A percentile compares a stretch with the other conserved stretches of the same genome.
phyloP scores from a whole-genome alignment of 2,797 vertebrate species.

The Thamnophis elegans region DNA sequence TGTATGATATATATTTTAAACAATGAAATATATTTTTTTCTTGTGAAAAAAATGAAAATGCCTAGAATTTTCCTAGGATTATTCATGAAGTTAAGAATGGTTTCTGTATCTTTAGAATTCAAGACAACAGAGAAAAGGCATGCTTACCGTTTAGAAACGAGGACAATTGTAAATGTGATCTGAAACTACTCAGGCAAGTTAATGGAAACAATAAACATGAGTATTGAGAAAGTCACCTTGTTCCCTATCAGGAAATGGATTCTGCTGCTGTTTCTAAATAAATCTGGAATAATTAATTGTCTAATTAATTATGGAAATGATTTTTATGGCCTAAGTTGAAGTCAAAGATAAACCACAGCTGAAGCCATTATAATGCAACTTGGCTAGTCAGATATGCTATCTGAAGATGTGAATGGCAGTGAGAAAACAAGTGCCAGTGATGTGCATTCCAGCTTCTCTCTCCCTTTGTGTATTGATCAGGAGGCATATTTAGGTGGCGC shows the following conservation, averaged over 20 bases:
- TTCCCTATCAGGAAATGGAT: background rate
- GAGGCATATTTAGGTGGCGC: background rate
- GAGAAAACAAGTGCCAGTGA: background rate
- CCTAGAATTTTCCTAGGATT: background rate
- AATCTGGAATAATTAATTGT: background rate
- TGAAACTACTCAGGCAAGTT: background rate
- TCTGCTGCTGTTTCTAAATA: background rate
- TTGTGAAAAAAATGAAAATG: background rate
- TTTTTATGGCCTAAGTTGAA: background rate
- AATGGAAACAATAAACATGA: background rate
- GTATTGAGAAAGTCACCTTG: background rate
- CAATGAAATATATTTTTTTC: background rate
- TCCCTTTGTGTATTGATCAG: background rate
- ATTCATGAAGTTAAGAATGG: background rate
- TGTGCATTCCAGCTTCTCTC: background rate
- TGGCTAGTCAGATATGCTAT: background rate
- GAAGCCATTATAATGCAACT: background rate
- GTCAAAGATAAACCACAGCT: background rate
- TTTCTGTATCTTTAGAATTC: background rate
- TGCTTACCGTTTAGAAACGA: background rate
- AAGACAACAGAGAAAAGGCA: background rate
- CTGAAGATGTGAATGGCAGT: background rate
- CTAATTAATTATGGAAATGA: background rate
- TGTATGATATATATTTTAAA: background rate
- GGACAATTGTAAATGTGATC: background rate